Percentiles rank a stretch among this genome's conserved stretches.
Evolutionary conservation across 2,113 vertebrate genomes (phyloP).

Genomic region (Salvator merianae): DNA sequence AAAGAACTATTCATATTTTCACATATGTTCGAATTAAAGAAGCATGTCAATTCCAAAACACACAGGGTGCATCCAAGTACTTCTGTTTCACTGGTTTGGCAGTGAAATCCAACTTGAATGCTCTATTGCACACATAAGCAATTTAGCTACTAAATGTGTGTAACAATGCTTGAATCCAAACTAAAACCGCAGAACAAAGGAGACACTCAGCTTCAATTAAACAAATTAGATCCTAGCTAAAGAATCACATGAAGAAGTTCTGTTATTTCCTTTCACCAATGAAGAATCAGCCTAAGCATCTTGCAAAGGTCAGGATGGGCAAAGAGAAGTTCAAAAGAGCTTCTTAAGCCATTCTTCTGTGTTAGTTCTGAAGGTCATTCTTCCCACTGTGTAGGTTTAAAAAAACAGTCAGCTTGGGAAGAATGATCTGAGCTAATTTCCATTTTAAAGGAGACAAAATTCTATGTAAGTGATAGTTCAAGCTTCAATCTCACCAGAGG

Average conservation of each 20-base stretch:
- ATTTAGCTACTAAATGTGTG: not conserved
- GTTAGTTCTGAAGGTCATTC: not conserved
- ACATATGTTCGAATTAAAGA: not conserved
- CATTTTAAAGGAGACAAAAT: not conserved
- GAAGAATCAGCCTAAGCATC: not conserved
- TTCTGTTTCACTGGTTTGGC: not conserved
- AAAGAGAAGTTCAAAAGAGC: not conserved
- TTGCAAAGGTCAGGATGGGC: not conserved
- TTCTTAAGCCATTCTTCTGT: not conserved
- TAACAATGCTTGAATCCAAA: not conserved
- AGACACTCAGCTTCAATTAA: not conserved
- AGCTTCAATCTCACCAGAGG: not conserved
- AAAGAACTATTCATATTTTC: not conserved
- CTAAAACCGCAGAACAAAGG: not conserved
- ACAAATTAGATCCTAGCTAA: not conserved
- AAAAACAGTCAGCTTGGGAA: not conserved
- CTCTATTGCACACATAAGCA: not conserved
- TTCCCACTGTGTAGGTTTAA: not conserved
- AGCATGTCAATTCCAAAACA: not conserved
- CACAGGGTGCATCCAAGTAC: not conserved
- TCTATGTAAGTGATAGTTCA: not conserved
- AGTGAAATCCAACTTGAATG: not conserved
- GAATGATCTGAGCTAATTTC: not conserved
- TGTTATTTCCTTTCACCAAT: not conserved
- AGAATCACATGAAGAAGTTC: not conserved